Percentiles rank a stretch among this genome's conserved stretches.
Evolutionary conservation across 1,140 invertebrate genomes (phyloP).

Genomic region (Heliconius himera): DNA sequence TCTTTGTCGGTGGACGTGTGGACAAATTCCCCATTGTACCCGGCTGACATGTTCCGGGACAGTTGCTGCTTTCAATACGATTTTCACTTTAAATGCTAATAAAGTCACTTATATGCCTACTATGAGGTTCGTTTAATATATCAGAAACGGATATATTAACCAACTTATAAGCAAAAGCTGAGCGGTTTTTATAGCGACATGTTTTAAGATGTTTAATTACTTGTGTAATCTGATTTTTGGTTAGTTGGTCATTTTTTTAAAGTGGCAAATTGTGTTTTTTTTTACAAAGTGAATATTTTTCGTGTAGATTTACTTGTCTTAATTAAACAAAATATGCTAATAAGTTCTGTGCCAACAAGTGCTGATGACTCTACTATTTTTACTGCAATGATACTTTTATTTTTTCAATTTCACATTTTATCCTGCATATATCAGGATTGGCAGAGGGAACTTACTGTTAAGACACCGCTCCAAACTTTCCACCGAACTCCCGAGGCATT

Average conservation of each 20-base stretch:
- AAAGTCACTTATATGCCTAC: slow-evolving; percentile 38
- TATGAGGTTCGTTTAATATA: slow-evolving; percentile 26
- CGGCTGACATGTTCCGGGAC: slow-evolving; percentile 33
- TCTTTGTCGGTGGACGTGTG: slow-evolving; percentile 42
- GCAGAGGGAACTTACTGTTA: no score
- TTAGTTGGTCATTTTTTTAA: neutral
- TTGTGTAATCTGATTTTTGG: neutral
- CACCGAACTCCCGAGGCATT: no score
- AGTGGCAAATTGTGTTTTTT: neutral
- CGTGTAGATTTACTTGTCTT: no score
- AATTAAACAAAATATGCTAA: no score
- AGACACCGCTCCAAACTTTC: no score
- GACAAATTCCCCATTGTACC: slow-evolving; percentile 43
- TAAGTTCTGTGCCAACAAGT: no score
- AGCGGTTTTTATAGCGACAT: neutral
- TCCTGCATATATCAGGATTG: no score
- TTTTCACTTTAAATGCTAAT: slow-evolving; percentile 43
- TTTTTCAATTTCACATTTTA: no score
- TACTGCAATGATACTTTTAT: no score
- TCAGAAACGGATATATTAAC: neutral
- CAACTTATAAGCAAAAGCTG: neutral
- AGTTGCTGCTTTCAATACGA: slow-evolving; percentile 37
- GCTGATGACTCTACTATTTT: no score
- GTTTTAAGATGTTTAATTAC: neutral
- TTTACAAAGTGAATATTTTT: neutral